Percentiles rank a stretch among this genome's conserved stretches.
Conservation (phyloP, 53 echinoderm and acorn worm genomes). For the Antedon mediterranea region DNA sequence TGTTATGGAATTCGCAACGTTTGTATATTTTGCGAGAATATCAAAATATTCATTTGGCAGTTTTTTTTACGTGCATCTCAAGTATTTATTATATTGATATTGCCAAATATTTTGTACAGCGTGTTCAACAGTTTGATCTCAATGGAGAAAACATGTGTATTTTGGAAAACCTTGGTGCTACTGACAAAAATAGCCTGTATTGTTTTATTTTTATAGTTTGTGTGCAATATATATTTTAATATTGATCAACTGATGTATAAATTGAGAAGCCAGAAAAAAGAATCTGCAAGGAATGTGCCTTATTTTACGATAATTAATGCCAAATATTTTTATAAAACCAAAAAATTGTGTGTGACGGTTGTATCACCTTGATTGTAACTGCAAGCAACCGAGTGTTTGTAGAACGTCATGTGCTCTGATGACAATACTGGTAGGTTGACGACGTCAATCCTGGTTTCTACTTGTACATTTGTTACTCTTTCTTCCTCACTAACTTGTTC, state of each 20-base stretch:
- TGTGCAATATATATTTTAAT: not conserved
- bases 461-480: not conserved
- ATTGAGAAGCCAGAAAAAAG: not conserved
- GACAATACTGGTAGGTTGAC: not conserved
- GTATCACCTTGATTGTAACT: not conserved
- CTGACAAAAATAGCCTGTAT: too few species aligned
- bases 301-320: not conserved
- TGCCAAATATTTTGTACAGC: too few species aligned
- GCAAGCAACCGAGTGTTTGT: not conserved
- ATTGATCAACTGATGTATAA: not conserved
- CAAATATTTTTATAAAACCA: not conserved
- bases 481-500: not conserved
- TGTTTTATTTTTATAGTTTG: too few species aligned
- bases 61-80: too few species aligned
- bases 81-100: too few species aligned
- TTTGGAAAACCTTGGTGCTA: too few species aligned
- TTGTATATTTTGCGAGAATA: too few species aligned
- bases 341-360: not conserved
- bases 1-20: not conserved
- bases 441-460: too few species aligned
- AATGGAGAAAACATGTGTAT: too few species aligned
- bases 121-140: too few species aligned
- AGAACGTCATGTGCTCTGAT: not conserved
- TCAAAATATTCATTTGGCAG: too few species aligned
- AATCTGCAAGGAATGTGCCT: not conserved